Evolutionary conservation across 2,113 vertebrate species (phyloP).

Genomic region (Forbesichthys papilliferus): DNA sequence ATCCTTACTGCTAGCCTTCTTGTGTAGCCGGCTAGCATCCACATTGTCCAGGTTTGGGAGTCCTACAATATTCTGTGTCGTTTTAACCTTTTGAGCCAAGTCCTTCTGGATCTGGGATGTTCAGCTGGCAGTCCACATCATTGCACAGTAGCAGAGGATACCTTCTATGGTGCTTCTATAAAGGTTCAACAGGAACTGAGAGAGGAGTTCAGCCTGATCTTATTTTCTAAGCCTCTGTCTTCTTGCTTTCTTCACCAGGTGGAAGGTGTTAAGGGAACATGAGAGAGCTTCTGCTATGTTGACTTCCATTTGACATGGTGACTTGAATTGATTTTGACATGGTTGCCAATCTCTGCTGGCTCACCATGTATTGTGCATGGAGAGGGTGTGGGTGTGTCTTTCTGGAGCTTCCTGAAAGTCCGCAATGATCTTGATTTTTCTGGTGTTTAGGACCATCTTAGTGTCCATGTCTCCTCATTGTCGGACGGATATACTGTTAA

Average conservation of each 20-base stretch:
- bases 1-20: background rate
- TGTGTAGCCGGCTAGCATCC: background rate
- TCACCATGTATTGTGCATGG: background rate
- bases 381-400: too few species aligned
- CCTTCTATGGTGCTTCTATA: background rate
- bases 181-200: background rate
- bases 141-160: background rate
- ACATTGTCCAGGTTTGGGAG: background rate
- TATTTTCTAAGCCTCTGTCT: too few species aligned
- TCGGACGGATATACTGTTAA: background rate
- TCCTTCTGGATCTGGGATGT: background rate
- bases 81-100: background rate
- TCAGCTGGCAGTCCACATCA: background rate
- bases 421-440: slow-evolving; percentile 8
- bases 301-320: too few species aligned
- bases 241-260: too few species aligned
- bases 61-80: background rate
- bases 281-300: too few species aligned
- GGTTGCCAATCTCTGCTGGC: background rate
- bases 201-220: background rate
- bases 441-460: slow-evolving; percentile 7
- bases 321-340: too few species aligned
- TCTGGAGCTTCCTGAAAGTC: background rate
- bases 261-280: too few species aligned
- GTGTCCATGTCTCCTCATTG: slow-evolving; percentile 1